These are phyloP conservation scores for Perizoma affinitatum DNA, from an alignment of 2,888 invertebrate genomes.

Conservation along the genomic window DNA sequence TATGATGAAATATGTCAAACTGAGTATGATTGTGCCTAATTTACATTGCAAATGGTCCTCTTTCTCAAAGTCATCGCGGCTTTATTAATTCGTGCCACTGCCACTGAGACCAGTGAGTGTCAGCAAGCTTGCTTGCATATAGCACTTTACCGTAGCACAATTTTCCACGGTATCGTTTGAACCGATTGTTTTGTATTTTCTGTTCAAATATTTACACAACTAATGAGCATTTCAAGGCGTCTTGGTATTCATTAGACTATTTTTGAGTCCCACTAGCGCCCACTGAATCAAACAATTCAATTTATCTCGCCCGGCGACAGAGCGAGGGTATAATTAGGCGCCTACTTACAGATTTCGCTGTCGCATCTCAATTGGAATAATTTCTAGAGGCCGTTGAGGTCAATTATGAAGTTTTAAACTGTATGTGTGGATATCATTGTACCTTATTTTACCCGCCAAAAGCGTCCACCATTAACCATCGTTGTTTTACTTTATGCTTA, in stretches of 20 bases:
- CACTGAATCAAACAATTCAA: conserved; percentile 33
- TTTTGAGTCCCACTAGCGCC: conserved; percentile 24
- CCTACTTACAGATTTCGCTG: conserved; percentile 33
- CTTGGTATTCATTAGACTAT: conserved; percentile 28
- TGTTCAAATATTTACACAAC: conserved; percentile 25
- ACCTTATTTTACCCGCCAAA: background rate
- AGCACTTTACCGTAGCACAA: conserved; percentile 1
- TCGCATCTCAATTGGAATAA: conserved; percentile 44
- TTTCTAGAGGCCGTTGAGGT: conserved; percentile 36
- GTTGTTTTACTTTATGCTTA: no score
- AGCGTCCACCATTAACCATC: background rate
- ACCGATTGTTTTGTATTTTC: conserved; percentile 13
- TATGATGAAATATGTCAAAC: no score
- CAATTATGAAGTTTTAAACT: conserved; percentile 37
- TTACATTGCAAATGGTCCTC: no score
- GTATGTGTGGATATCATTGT: conserved; percentile 24
- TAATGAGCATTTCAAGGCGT: conserved; percentile 19
- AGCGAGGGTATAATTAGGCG: conserved; percentile 31
- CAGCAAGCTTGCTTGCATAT: no score
- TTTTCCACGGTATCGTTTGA: conserved; percentile 5
- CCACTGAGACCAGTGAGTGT: no score
- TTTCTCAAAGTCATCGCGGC: no score
- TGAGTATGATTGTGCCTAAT: no score
- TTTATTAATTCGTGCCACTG: no score
- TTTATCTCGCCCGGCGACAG: conserved; percentile 36